Evolutionary conservation across 1,140 invertebrate genomes (phyloP), one percentile per base, ranked within the genome.

Genomic region (Sweltsa coloradensis): DNA sequence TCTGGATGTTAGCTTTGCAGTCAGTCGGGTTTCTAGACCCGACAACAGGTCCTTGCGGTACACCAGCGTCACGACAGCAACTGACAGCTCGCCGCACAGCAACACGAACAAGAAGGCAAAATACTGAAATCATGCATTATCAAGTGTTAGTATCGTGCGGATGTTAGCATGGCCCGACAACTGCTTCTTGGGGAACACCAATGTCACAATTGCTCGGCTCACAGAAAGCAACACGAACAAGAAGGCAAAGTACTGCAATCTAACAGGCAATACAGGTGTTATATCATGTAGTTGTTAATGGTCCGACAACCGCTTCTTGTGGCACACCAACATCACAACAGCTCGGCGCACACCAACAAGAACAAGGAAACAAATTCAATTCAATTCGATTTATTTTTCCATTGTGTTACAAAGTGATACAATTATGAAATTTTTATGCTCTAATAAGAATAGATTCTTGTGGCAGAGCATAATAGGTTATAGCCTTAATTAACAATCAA

Each of bases 171-270:
- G 54, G 16, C 64, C 61, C 7, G 61, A 55, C 16, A 69, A 52
- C 40, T 64, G 22, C 4, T 45, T 14, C 27, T 45, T 62, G n/a
- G 58, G 60, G 34, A 58, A 68, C 29, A 39, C 19, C 3, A 45
- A 27, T 19, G 44, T 45, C 2, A 34, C 13, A 3, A 45, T 21
- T 5, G 44, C 44, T 7, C 3, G 37, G 5, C 29, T 45, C 44
- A 9, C 57, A 60, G 52, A 58, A 31, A 73, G 66, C 24, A 74
- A 60, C 2, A 63, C 54, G 37, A 70, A 61, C 52, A 74, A 52
- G 57, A 69, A 65, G 41, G 61, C 61, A 55, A 72, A 68, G 53
- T 74, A 74, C 72, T 74, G 53, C 2, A 60, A 55, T 43, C 26
- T 5, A 36, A 43, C 13, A 5, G n/a, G n/a, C 14, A 29, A 11